phyloP scores from a whole-genome alignment of 2,888 invertebrate genomes.

The Cepaea hortensis region DNA sequence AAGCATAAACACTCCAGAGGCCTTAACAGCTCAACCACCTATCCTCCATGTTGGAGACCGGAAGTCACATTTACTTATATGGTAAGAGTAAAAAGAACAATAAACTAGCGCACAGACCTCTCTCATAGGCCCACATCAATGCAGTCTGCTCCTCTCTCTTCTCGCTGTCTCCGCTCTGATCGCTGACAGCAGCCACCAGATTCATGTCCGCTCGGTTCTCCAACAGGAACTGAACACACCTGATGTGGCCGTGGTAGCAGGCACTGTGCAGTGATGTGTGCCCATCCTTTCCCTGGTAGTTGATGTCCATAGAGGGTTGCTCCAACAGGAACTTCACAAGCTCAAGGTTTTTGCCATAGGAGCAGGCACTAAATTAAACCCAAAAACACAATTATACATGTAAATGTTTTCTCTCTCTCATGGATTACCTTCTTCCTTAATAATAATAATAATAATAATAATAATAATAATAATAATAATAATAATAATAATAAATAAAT shows the following conservation, averaged over 20 bases:
- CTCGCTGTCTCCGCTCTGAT: conserved; percentile 71
- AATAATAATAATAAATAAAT: no score
- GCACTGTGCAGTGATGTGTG: conserved; percentile 78
- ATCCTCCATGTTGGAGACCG: no score
- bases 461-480: no score
- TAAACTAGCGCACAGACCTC: not conserved
- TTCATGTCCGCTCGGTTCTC: conserved; percentile 78
- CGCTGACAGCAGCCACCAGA: conserved; percentile 72
- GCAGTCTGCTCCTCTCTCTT: conserved; percentile 76
- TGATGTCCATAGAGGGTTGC: conserved; percentile 76
- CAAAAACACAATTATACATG: no score
- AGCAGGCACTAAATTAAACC: conserved; percentile 73
- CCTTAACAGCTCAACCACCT: no score
- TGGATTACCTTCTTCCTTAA: no score
- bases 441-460: no score
- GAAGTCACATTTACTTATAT: not conserved
- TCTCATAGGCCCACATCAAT: conserved; percentile 76
- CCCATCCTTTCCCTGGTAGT: conserved; percentile 77
- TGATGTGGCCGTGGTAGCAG: conserved; percentile 77
- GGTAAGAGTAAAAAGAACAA: not conserved
- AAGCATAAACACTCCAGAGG: no score
- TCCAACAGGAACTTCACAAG: conserved; percentile 76
- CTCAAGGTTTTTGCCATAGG: conserved; percentile 76
- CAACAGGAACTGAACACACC: conserved; percentile 77
- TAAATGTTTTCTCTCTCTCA: no score